phyloP scores from a whole-genome alignment of 2,797 vertebrate genomes.

The Glyptemys insculpta region DNA sequence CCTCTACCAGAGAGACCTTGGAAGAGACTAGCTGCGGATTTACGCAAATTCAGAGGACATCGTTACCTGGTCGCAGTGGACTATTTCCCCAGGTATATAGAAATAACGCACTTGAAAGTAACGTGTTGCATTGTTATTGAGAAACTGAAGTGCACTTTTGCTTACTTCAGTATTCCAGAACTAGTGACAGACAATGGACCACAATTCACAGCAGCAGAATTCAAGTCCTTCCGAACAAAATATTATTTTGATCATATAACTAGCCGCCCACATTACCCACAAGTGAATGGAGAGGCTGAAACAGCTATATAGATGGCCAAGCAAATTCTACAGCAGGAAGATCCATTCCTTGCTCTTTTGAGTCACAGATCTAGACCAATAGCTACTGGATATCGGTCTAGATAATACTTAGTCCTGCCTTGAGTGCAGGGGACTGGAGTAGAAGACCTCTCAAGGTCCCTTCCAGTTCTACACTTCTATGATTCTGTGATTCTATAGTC shows the following conservation, averaged over 20 bases:
- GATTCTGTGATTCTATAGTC: background rate
- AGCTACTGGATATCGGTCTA: background rate
- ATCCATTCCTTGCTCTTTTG: background rate
- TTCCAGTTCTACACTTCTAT: no score
- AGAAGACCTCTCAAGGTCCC: no score
- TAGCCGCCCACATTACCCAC: background rate
- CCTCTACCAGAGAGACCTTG: background rate
- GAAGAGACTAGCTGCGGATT: background rate
- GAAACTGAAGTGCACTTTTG: background rate
- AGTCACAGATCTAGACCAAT: background rate
- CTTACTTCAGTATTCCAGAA: background rate
- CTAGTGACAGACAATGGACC: background rate
- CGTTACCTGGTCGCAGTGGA: background rate
- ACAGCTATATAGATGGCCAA: background rate
- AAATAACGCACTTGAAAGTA: background rate
- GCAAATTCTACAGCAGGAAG: background rate
- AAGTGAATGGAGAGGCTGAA: background rate
- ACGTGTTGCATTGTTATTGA: background rate
- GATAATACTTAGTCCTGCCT: no score
- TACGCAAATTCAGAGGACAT: background rate
- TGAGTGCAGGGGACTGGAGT: no score
- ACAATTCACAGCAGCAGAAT: background rate
- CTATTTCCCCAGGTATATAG: background rate
- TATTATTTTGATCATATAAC: background rate
- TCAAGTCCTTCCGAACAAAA: background rate